These are phyloP conservation scores for Ptychodera flava DNA, from an alignment of 35 echinoderm and acorn worm species.

Conservation along the genomic window DNA sequence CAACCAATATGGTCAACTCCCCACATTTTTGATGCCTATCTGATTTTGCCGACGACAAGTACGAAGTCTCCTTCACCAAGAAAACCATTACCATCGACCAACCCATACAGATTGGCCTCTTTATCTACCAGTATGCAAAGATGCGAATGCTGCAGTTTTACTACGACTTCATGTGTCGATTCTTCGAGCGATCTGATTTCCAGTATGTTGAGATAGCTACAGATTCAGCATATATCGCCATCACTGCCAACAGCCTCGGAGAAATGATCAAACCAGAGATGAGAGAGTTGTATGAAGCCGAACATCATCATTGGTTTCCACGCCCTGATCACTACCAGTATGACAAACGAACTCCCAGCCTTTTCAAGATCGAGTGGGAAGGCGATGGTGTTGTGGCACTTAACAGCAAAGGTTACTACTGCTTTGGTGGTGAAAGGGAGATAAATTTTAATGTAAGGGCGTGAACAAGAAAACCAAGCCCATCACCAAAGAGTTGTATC, in stretches of 20 bases:
- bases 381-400: slow-evolving; percentile 59
- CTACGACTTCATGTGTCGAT: slow-evolving; percentile 22
- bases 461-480: no score
- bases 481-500: slow-evolving; percentile 14
- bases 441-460: no score
- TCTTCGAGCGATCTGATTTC: slow-evolving; percentile 12
- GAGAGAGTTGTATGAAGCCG: no score
- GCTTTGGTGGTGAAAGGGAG: no score
- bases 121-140: no score
- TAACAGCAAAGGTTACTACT: slow-evolving; percentile 46
- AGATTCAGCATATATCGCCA: slow-evolving; percentile 63
- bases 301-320: no score
- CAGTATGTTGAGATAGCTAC: slow-evolving; percentile 57
- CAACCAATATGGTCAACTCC: slow-evolving; percentile 33
- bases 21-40: slow-evolving; percentile 19
- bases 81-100: no score
- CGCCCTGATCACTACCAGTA: no score
- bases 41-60: slow-evolving; percentile 28
- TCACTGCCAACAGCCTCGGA: slow-evolving; percentile 26
- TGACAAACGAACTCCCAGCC: no score
- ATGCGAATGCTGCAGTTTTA: no score
- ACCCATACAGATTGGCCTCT: no score
- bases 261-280: slow-evolving; percentile 49
- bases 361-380: no score
- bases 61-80: slow-evolving; percentile 35